These are phyloP conservation scores for Typhlomys cinereus DNA, from an alignment of 2,113 vertebrate species.

Conservation along the genomic window DNA sequence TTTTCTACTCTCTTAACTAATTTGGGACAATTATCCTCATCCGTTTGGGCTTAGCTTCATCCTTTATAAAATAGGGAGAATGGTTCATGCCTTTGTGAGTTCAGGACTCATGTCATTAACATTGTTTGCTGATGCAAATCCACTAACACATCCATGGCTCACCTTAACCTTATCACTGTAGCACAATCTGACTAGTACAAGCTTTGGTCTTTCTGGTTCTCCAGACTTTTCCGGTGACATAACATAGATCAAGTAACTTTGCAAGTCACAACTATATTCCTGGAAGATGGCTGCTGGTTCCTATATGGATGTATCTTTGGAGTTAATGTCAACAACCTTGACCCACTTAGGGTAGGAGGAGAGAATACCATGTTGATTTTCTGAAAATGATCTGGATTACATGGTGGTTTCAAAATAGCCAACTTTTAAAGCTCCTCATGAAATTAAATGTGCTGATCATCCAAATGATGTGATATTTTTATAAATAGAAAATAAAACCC, in stretches of 20 bases:
- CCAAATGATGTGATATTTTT: slow-evolving; percentile 67
- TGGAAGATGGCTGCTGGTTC: neutral
- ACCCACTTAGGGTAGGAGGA: neutral
- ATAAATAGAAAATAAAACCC: slow-evolving; percentile 75
- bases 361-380: slow-evolving; percentile 20
- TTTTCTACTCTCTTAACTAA: neutral
- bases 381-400: slow-evolving; percentile 53
- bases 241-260: neutral
- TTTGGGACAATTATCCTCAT: neutral
- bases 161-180: neutral
- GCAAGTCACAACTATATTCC: neutral
- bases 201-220: neutral
- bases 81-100: neutral
- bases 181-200: neutral
- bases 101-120: neutral
- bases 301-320: neutral
- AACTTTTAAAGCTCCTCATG: slow-evolving; percentile 55
- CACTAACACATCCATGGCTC: neutral
- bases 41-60: neutral
- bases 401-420: slow-evolving; percentile 60
- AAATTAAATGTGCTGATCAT: slow-evolving; percentile 67
- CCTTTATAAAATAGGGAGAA: neutral
- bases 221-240: neutral
- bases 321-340: slow-evolving; percentile 31
- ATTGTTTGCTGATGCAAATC: neutral